Conservation (phyloP, 1,140 invertebrate genomes). For the Brachionus calyciflorus region DNA sequence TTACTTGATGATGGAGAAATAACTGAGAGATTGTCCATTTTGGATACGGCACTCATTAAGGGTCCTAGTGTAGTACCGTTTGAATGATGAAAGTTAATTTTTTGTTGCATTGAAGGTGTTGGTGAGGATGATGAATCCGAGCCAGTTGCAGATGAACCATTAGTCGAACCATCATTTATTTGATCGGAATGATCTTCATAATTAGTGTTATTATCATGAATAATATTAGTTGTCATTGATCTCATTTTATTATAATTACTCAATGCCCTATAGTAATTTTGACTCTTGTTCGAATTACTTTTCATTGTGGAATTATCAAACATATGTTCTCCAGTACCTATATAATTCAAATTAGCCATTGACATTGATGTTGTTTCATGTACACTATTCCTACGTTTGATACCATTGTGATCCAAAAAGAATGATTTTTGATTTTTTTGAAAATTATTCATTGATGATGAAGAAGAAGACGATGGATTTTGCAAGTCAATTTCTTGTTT, state of each 20-base stretch:
- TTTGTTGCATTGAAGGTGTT: constrained; percentile 26
- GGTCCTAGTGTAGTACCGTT: background rate
- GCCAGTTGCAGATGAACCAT: constrained; percentile 28
- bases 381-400: constrained; percentile 8
- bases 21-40: constrained; percentile 25
- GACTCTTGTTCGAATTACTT: background rate
- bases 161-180: background rate
- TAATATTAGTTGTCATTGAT: constrained; percentile 24
- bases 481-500: background rate
- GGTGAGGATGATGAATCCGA: constrained; percentile 37
- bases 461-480: constrained; percentile 2
- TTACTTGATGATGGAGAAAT: constrained; percentile 25
- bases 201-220: background rate
- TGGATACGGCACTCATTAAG: constrained; percentile 38
- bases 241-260: constrained; percentile 37
- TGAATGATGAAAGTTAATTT: background rate
- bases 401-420: background rate
- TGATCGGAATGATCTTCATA: no score
- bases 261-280: constrained; percentile 8
- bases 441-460: constrained; percentile 1
- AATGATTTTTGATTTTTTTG: constrained; percentile 21
- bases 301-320: background rate
- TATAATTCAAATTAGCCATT: constrained; percentile 30
- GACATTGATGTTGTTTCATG: constrained; percentile 19
- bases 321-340: background rate